Conservation (phyloP, 2,113 vertebrate genomes). For the Piaya cayana region DNA sequence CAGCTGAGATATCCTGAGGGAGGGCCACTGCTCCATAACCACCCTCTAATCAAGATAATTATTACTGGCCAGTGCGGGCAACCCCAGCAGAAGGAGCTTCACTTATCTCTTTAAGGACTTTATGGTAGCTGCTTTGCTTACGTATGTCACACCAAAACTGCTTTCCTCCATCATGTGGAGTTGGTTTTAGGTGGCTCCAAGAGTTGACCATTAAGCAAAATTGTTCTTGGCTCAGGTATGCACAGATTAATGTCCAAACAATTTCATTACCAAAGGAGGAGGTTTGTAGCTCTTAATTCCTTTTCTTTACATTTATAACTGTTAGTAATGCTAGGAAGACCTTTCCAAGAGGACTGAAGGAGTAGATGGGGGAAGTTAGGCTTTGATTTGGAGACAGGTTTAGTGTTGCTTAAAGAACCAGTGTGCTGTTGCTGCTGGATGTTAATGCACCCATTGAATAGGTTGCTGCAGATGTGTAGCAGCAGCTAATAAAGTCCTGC, state of each 20-base stretch:
- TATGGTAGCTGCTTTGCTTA: not conserved
- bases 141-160: not conserved
- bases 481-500: not conserved
- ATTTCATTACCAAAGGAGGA: not conserved
- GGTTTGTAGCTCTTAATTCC: not conserved
- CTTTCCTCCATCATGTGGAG: not conserved
- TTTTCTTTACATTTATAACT: not conserved
- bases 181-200: not conserved
- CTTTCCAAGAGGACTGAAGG: not conserved
- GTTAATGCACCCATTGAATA: not conserved
- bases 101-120: not conserved
- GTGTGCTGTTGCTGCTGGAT: not conserved
- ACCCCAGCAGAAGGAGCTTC: not conserved
- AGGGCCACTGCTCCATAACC: not conserved
- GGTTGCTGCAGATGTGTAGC: not conserved
- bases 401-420: not conserved
- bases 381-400: not conserved
- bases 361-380: not conserved
- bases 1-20: not conserved
- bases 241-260: not conserved
- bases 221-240: not conserved
- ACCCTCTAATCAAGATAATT: not conserved
- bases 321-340: not conserved
- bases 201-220: not conserved
- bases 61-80: not conserved